Evolutionary conservation across 2,797 vertebrate species (phyloP).

Genomic region (Heliangelus exortis): DNA sequence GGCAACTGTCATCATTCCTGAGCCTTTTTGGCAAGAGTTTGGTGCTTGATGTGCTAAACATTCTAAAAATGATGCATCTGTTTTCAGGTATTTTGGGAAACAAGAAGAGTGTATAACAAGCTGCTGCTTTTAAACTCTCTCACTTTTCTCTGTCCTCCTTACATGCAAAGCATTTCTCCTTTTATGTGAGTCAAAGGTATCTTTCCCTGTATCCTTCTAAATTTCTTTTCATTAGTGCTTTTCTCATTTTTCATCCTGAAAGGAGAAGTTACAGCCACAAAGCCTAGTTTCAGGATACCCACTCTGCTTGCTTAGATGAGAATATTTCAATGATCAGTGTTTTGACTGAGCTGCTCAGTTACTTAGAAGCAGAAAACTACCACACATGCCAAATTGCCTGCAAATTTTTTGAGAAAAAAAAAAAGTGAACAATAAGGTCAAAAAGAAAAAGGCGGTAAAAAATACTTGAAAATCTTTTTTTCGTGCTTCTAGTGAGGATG

Average conservation of each 20-base stretch:
- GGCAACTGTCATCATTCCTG: neutral
- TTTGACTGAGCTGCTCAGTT: neutral
- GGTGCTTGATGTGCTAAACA: neutral
- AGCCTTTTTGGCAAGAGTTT: neutral
- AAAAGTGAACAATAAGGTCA: neutral
- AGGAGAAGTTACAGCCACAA: neutral
- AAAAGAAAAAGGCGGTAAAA: constrained; percentile 10
- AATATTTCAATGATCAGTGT: neutral
- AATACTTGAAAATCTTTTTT: neutral
- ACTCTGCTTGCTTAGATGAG: neutral
- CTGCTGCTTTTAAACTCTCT: neutral
- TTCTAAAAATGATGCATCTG: neutral
- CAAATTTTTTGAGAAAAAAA: neutral
- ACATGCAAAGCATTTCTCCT: neutral
- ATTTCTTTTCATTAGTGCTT: neutral
- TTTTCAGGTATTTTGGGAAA: neutral
- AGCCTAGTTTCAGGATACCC: neutral
- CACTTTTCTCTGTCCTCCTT: neutral
- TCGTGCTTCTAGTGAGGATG: neutral
- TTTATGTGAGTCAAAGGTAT: neutral
- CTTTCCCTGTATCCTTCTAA: neutral
- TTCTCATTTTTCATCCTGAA: neutral
- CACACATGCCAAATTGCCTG: neutral
- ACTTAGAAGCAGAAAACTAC: neutral
- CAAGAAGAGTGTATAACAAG: neutral